Evolutionary conservation across 23 tunicate species (phyloP).

Genomic region (Trididemnum nubilum): DNA sequence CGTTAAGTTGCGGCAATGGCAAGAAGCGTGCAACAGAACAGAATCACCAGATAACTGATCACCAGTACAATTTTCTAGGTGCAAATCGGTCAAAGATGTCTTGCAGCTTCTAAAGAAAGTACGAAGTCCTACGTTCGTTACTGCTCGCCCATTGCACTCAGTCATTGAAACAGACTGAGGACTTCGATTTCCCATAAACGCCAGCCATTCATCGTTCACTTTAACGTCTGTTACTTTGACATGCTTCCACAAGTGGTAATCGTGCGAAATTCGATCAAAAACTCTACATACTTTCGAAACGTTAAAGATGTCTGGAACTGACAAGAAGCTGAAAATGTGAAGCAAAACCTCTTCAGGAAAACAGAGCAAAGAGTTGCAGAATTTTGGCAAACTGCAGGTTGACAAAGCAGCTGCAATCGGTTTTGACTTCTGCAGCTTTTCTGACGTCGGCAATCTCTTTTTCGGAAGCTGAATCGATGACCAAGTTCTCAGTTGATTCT

Average conservation of each 20-base stretch:
- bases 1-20: conserved; percentile 47
- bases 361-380: neutral
- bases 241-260: conserved; percentile 48
- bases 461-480: neutral
- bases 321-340: conserved; percentile 49
- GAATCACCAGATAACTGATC: conserved; percentile 55
- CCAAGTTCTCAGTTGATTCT: conserved; percentile 17
- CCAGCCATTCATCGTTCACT: conserved; percentile 39
- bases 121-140: conserved; percentile 46
- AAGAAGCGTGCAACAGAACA: conserved; percentile 61
- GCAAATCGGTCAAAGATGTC: conserved; percentile 26
- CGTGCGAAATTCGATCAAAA: conserved; percentile 47
- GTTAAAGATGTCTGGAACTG: conserved; percentile 33
- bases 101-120: conserved; percentile 52
- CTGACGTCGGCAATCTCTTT: neutral
- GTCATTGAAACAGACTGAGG: conserved; percentile 26
- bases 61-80: conserved; percentile 46
- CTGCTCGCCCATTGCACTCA: conserved; percentile 38
- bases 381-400: too few species aligned
- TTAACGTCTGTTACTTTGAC: conserved; percentile 20
- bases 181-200: conserved; percentile 25
- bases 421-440: neutral
- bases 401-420: neutral
- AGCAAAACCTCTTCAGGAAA: conserved; percentile 65
- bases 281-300: conserved; percentile 52